Percentiles rank a stretch among this genome's conserved stretches.
These are phyloP conservation scores for Drosophila lowei DNA, from an alignment of 1,140 invertebrate species.

Conservation along the genomic window DNA sequence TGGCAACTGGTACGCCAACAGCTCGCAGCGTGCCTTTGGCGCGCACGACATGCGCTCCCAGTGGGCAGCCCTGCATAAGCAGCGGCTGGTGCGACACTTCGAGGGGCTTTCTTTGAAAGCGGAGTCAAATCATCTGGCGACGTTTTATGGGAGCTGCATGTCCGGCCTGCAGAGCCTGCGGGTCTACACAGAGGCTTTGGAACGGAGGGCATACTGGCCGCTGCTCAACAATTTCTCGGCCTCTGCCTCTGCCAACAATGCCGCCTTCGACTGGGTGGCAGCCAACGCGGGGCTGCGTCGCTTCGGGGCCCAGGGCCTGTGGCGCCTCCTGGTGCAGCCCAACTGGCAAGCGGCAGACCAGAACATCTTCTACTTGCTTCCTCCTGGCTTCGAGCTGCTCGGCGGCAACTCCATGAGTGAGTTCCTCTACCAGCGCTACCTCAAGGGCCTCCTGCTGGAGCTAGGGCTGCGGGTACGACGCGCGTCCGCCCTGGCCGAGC, in stretches of 20 bases:
- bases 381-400: constrained; percentile 57
- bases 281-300: constrained; percentile 55
- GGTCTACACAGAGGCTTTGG: constrained; percentile 54
- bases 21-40: constrained; percentile 36
- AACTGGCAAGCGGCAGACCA: constrained; percentile 76
- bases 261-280: constrained; percentile 53
- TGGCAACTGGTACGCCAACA: constrained; percentile 64
- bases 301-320: constrained; percentile 60
- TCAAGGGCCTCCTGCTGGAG: constrained; percentile 69
- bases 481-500: constrained; percentile 42
- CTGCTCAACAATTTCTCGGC: constrained; percentile 25
- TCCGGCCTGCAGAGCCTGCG: constrained; percentile 35
- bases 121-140: constrained; percentile 7
- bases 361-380: constrained; percentile 62
- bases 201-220: constrained; percentile 44
- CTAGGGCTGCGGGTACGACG: constrained; percentile 60
- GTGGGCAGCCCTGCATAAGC: constrained; percentile 57
- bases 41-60: constrained; percentile 61
- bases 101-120: neutral
- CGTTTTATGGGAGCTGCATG: constrained; percentile 63
- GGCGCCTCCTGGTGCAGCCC: constrained; percentile 54
- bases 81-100: constrained; percentile 53
- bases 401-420: constrained; percentile 32
- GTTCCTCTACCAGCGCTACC: constrained; percentile 65
- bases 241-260: neutral